phyloP scores from a whole-genome alignment of 2,113 vertebrate species.

The Dryoscopus gambensis region DNA sequence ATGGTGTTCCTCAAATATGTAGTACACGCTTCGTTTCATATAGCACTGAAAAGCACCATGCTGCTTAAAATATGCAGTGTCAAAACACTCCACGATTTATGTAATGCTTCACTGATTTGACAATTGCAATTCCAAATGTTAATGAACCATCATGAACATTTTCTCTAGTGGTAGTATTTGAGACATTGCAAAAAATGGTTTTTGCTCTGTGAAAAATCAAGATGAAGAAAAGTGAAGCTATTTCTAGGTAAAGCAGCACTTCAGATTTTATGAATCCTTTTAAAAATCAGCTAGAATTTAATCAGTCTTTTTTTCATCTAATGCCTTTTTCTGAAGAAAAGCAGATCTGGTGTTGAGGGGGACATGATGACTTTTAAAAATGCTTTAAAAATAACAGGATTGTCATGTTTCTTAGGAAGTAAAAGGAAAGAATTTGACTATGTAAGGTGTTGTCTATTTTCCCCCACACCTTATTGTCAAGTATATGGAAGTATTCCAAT shows the following conservation, averaged over 20 bases:
- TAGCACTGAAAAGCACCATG: background rate
- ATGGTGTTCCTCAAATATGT: background rate
- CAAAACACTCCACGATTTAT: constrained; percentile 32
- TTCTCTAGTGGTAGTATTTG: background rate
- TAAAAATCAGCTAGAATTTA: background rate
- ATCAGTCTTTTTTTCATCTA: background rate
- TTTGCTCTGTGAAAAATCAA: background rate
- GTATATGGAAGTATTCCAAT: background rate
- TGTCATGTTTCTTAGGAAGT: background rate
- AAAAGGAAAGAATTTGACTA: background rate
- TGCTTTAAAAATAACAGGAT: background rate
- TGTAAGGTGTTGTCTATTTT: background rate
- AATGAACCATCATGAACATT: constrained; percentile 5
- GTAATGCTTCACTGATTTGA: background rate
- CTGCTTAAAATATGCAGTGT: background rate
- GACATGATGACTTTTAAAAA: background rate
- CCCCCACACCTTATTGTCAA: background rate
- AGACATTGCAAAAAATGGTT: background rate
- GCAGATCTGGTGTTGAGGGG: background rate
- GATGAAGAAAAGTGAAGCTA: background rate
- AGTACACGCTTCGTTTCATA: background rate
- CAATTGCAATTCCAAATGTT: constrained; percentile 19
- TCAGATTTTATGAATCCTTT: background rate
- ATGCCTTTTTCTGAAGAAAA: background rate
- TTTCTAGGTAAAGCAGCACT: background rate